Base-by-base conservation (phyloP, 2,888 invertebrate species). In the Boloria euphrosyne region DNA sequence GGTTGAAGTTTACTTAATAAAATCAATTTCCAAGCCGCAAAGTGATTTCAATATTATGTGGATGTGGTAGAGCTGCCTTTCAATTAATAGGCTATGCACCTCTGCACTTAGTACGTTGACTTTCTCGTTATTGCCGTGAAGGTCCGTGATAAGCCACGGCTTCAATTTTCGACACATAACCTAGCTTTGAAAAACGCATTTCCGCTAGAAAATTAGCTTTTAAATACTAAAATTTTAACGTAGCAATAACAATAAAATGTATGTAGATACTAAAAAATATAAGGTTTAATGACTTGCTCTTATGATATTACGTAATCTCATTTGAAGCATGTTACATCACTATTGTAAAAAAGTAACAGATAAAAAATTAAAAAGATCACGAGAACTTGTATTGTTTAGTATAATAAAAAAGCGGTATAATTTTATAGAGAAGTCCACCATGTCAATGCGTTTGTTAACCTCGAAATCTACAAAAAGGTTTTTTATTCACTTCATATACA, bases 91-190 rank as follows among this genome's bases (percentile, higher is more conserved):
- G 4, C 18, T 64, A 64, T 51, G 57, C 61, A 69, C 54, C 67
- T 69, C 67, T 71, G 69, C 69, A 69, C 57, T 60, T 27, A 55
- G 62, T 66, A 70, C 62, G 71, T 68, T 70, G 65, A 70, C 70
- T 71, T 70, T 71, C 68, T 62, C 68, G 63, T 68, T 65, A 68
- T 71, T 71, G 65, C 66, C 58, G 54, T 49, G 66, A 66, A 67
- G 61, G 59, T 63, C 31, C 38, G 49, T 14, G 54, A 55, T 54
- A 60, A 43, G 47, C 14, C 46, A 58, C 31, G 17, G 13, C 10
- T 13, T 7, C 13, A 49, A n/a, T 31, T 49, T 49, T 38, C 31
- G 31, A 38, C 31, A 13, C 16, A 47, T 58, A 16, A 58, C 16
- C 17, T 57, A 27, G 57, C 27, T 58, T 47, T 7, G n/a, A 17